phyloP scores from a whole-genome alignment of 2,113 vertebrate genomes.

The Odocoileus virginianus region DNA sequence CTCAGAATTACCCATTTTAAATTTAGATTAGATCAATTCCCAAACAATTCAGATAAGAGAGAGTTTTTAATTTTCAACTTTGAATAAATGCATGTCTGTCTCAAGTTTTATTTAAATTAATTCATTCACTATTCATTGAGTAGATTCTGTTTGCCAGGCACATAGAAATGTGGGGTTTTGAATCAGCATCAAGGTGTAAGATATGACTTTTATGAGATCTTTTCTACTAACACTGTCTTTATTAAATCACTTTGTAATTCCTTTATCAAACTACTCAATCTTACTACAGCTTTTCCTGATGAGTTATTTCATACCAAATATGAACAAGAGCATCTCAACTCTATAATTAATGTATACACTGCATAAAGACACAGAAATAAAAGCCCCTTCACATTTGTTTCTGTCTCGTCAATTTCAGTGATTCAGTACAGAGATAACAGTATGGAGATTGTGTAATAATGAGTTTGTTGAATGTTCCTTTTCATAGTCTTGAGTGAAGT shows the following conservation, averaged over 20 bases:
- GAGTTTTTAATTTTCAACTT: background rate
- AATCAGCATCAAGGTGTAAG: slow-evolving; percentile 26
- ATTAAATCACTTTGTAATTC: slow-evolving; percentile 47
- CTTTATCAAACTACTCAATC: slow-evolving; percentile 13
- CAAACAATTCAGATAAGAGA: slow-evolving; percentile 1
- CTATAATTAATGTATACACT: background rate
- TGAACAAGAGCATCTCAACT: background rate
- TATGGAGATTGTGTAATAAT: background rate
- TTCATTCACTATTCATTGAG: slow-evolving; percentile 18
- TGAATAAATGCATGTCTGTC: slow-evolving; percentile 43
- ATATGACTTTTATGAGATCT: slow-evolving; percentile 20
- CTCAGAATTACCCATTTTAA: background rate
- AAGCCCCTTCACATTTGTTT: background rate
- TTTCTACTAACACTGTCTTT: slow-evolving; percentile 2
- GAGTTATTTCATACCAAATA: slow-evolving; percentile 15
- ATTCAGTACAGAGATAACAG: background rate
- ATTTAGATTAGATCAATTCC: slow-evolving; percentile 26
- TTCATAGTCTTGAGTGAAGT: background rate
- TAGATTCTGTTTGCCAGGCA: background rate
- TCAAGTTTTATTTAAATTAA: background rate
- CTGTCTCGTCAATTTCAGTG: background rate
- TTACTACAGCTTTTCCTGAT: background rate
- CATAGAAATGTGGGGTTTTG: background rate
- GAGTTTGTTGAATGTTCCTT: background rate
- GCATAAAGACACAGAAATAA: slow-evolving; percentile 2